A percentile compares a stretch with the other conserved stretches of the same genome.
phyloP scores from a whole-genome alignment of 2,113 vertebrate genomes.

The Pipa parva region DNA sequence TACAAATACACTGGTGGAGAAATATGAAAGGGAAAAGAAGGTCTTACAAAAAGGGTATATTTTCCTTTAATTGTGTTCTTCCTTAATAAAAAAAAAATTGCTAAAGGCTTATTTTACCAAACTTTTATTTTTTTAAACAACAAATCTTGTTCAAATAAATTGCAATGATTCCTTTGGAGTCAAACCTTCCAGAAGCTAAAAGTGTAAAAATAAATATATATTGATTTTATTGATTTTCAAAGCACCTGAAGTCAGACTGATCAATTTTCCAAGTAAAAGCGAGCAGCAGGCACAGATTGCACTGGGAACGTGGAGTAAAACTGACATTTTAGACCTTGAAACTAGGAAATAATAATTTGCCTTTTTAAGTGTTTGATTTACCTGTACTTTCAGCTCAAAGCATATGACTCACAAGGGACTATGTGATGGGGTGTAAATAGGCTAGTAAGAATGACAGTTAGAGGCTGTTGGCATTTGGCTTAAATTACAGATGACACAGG shows the following conservation, averaged over 20 bases:
- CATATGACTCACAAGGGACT: too few relatives aligned
- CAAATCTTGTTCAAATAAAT: neutral
- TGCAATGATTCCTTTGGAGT: neutral
- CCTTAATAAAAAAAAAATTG: neutral
- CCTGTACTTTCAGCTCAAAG: too few relatives aligned
- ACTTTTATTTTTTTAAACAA: neutral
- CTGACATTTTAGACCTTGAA: neutral
- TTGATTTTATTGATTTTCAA: neutral
- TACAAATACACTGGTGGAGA: too few relatives aligned
- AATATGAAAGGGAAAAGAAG: too few relatives aligned
- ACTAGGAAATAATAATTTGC: neutral
- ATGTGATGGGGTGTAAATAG: too few relatives aligned
- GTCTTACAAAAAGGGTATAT: too few relatives aligned
- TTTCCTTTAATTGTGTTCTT: neutral
- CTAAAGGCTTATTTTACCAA: too few relatives aligned
- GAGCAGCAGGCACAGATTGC: neutral
- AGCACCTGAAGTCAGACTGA: neutral
- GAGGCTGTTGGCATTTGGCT: too few relatives aligned
- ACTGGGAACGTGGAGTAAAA: neutral
- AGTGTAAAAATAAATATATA: constrained; percentile 7
- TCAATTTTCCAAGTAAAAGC: neutral
- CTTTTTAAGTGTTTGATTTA: too few relatives aligned
- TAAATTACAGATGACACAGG: too few relatives aligned
- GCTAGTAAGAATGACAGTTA: too few relatives aligned
- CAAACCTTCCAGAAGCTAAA: neutral